These are phyloP conservation scores for Xiphorhynchus erythropygius DNA, from an alignment of 2,797 vertebrate species.

Conservation along the genomic window DNA sequence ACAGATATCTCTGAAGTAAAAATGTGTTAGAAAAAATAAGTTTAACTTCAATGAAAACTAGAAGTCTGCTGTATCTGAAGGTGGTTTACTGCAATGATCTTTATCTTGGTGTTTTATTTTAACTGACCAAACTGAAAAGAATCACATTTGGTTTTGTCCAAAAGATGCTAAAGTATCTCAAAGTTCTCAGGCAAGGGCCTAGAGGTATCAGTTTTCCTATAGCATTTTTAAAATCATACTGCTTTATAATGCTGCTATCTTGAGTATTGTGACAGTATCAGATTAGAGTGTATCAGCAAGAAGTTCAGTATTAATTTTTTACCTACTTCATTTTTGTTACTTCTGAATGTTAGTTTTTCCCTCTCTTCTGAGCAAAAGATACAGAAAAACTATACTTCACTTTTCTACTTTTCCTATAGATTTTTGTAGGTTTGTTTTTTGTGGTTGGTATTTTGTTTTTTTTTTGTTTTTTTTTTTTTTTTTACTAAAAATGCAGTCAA, in stretches of 20 bases:
- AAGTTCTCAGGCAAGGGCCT: background rate
- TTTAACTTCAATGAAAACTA: background rate
- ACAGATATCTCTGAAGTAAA: conserved; percentile 21
- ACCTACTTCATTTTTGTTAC: background rate
- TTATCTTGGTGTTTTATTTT: background rate
- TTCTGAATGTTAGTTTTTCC: background rate
- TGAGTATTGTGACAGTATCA: background rate
- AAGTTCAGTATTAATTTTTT: background rate
- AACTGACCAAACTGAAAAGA: background rate
- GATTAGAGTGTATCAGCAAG: background rate
- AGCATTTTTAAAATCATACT: background rate
- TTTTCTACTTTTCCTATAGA: background rate
- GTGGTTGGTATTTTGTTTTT: too few relatives aligned
- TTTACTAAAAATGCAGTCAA: background rate
- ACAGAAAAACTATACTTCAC: background rate
- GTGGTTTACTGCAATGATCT: background rate
- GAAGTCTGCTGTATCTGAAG: background rate
- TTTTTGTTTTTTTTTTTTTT: background rate
- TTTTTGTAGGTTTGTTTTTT: too few relatives aligned
- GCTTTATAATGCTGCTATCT: background rate
- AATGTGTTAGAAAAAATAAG: background rate
- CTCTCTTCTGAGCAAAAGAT: background rate
- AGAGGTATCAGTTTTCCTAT: background rate
- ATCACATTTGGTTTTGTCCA: background rate
- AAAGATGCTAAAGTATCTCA: background rate